Base-by-base conservation (phyloP, 2,797 vertebrate genomes). In the Brachyalestes nurse region DNA sequence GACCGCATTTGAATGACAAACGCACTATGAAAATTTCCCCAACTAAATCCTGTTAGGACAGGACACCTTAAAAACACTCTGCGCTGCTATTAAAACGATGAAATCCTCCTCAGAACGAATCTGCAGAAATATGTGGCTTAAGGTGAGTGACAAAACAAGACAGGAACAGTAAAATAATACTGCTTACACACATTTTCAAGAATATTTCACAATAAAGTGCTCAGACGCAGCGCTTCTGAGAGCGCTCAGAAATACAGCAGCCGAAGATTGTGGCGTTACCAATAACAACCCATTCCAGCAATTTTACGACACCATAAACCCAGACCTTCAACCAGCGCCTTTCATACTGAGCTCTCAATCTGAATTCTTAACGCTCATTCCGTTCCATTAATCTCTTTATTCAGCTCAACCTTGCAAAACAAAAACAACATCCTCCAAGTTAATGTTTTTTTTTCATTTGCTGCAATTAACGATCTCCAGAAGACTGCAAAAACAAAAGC, bases 281-380 rank as follows among this genome's bases (percentile, higher is more conserved):
- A 40, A 78, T 82, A 82, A 82, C 75, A 78, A 66, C 40, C 75
- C 75, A 78, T 78, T 78, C 65, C 75, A 40, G 75, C 62, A 49
- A 78, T 78, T 84, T 81, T 78, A 78, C 34, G 72, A 45, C 77
- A 53, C 28, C 51, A 82, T 85, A 83, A 85, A 86, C 81, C 64
- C 14, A 86, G 83, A 84, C 79, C 65, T 77, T 76, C 70, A 82
- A 71, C 80, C 65, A 58, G 61, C 12, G 65, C 58, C 53, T 49
- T 72, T 57, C 57, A 57, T 85, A 8, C 19, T 23, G 19, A 67
- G 75, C 75, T 75, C 49, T 34, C 57, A 82, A 84, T 65, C 66
- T 64, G 75, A 78, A 82, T 77, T 82, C 34, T 73, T 28, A 75
- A 61, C 55, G 53, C 28, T 47, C 83, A 72, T 72, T 79, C 67